Evolutionary conservation across 2,888 invertebrate species (phyloP).

Genomic region (Sarcophaga subvicina): DNA sequence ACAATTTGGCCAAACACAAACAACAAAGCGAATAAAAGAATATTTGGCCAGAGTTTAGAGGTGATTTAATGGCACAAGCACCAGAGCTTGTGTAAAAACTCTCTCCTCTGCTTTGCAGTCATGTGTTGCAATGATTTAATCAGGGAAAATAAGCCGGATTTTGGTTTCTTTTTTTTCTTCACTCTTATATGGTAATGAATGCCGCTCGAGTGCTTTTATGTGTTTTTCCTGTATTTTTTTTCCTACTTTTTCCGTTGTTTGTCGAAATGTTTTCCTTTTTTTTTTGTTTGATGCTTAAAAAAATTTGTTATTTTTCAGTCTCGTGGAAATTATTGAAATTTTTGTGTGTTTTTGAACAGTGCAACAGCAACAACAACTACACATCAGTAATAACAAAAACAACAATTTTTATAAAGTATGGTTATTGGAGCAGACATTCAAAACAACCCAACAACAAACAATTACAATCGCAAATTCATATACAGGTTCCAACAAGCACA

Average conservation of each 20-base stretch:
- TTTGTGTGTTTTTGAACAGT: slow-evolving; percentile 48
- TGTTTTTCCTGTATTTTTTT: not conserved
- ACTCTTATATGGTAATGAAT: not conserved
- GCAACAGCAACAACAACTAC: slow-evolving; percentile 27
- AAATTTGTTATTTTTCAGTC: slow-evolving; percentile 61
- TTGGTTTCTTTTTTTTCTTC: not conserved
- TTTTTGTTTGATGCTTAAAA: not conserved
- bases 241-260: slow-evolving; percentile 4
- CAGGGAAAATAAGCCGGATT: slow-evolving; percentile 3
- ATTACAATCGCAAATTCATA: not conserved
- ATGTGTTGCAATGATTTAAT: slow-evolving; percentile 49
- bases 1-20: not conserved
- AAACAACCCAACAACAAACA: not conserved
- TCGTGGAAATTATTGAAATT: slow-evolving; percentile 65
- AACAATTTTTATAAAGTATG: not conserved
- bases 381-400: not conserved
- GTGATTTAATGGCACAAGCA: slow-evolving; percentile 13
- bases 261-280: slow-evolving; percentile 33
- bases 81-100: not conserved
- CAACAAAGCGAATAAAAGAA: not conserved
- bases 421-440: slow-evolving; percentile 3
- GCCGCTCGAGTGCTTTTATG: not conserved
- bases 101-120: not conserved
- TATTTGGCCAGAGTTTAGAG: slow-evolving; percentile 21
- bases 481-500: too few relatives aligned